Evolutionary conservation across 1,140 invertebrate species (phyloP), one percentile per base, ranked within the genome.

Genomic region (Pseudachorutes palmiensis): DNA sequence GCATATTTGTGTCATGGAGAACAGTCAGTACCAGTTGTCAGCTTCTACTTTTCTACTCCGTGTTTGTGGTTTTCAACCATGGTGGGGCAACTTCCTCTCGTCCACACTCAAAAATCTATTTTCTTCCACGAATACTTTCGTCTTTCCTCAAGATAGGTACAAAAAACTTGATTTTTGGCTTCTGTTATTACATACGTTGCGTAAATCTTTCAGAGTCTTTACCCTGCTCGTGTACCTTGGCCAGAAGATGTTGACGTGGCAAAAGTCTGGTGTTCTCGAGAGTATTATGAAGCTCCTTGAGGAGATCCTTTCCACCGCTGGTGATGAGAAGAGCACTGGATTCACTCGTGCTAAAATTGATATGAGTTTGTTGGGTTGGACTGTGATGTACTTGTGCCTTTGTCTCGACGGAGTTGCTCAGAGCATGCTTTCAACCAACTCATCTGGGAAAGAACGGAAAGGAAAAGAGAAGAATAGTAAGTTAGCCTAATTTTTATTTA

Each of bases 21-120:
- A 80, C 45, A 81, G 82, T 33, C 81, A 86, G 66, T 81, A 87
- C 30, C 89, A 91, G 76, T 81, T 90, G 3, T 81, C 85, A 28
- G 82, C 85, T 24, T 89, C 87, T 5, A 87, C 90, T 30, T 80
- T 94, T 66, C 78, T 94, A 72, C 87, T 90, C 29, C 84, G 88
- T 33, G 85, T 89, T 73, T 92, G 89, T 78, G 87, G 86, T 59
- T 82, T 85, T 65, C 85, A 88, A 76, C 81, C 83, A 0, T 95
- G 90, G 90, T 95, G 91, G 91, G 92, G 92, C 16, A 83, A 88
- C 66, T 92, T 92, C 75, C 80, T 96, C 2, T 87, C 89, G 1
- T 88, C 88, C 74, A 89, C 87, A 14, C 82, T 95, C 28, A 83
- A 86, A 19, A 82, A 84, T 70, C 83, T 92, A 59, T 94, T 91